phyloP scores from a whole-genome alignment of 2,113 vertebrate species.

The Caranx melampygus region DNA sequence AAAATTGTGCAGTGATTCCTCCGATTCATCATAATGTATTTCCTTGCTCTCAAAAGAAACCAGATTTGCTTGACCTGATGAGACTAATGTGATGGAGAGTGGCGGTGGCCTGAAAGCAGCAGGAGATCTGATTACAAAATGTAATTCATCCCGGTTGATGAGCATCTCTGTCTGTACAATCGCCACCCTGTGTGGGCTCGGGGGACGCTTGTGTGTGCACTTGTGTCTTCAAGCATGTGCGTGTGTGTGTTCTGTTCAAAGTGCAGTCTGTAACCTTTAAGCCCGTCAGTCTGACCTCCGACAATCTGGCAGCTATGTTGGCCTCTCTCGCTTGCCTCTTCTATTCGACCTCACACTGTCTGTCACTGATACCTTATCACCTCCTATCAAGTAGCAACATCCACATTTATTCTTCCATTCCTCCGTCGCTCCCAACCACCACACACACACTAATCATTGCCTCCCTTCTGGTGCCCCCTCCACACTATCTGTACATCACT shows the following conservation, averaged over 20 bases:
- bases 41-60: constrained; percentile 12
- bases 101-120: constrained; percentile 32
- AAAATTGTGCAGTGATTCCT: constrained; percentile 1
- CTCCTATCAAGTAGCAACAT: constrained; percentile 68
- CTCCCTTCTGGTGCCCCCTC: constrained; percentile 69
- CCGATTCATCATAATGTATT: constrained; percentile 20
- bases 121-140: constrained; percentile 54
- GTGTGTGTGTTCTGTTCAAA: constrained; percentile 35
- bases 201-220: constrained; percentile 29
- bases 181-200: constrained; percentile 34
- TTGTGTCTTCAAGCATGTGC: constrained; percentile 1
- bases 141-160: constrained; percentile 51
- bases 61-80: constrained; percentile 38
- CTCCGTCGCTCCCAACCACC: constrained; percentile 7
- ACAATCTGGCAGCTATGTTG: constrained; percentile 62
- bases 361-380: constrained; percentile 68
- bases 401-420: constrained; percentile 59
- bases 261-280: constrained; percentile 44
- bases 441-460: constrained; percentile 41
- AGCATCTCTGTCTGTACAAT: constrained; percentile 31
- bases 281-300: constrained; percentile 56
- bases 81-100: constrained; percentile 21
- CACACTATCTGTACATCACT: constrained; percentile 53
- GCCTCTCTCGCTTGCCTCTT: constrained; percentile 32
- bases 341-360: constrained; percentile 55